These are phyloP conservation scores for Rostratula benghalensis DNA, from an alignment of 2,113 vertebrate genomes.

Conservation along the genomic window DNA sequence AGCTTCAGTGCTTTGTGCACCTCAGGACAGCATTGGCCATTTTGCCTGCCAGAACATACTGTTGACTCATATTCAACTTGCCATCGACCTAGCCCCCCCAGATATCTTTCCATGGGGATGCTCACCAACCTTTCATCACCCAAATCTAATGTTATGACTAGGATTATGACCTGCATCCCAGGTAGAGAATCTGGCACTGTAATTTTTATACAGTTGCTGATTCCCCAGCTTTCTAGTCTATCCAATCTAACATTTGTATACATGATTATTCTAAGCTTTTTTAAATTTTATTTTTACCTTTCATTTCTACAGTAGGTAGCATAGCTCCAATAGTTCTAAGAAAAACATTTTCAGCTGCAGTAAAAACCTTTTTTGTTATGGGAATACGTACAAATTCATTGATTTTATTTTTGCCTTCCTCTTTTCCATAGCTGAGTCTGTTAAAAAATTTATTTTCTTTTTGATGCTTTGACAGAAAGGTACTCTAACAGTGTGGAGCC, in stretches of 20 bases:
- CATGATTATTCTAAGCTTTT: not conserved
- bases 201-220: fast-evolving
- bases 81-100: not conserved
- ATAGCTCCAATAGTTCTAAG: not conserved
- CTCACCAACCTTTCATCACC: not conserved
- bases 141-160: not conserved
- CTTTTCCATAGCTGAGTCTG: not conserved
- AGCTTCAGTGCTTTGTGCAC: not conserved
- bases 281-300: not conserved
- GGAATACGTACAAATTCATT: not conserved
- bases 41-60: not conserved
- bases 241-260: not conserved
- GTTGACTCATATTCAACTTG: not conserved
- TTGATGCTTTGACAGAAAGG: not conserved
- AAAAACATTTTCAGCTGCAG: not conserved
- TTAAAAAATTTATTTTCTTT: not conserved
- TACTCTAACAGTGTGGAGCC: not conserved
- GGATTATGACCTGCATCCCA: not conserved
- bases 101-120: fast-evolving
- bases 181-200: not conserved
- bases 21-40: fast-evolving
- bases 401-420: not conserved
- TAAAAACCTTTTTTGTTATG: not conserved
- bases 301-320: not conserved
- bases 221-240: not conserved